A percentile compares a stretch with the other conserved stretches of the same genome.
These are phyloP conservation scores for Sarcophaga caerulescens DNA, from an alignment of 2,888 invertebrate species.

Conservation along the genomic window DNA sequence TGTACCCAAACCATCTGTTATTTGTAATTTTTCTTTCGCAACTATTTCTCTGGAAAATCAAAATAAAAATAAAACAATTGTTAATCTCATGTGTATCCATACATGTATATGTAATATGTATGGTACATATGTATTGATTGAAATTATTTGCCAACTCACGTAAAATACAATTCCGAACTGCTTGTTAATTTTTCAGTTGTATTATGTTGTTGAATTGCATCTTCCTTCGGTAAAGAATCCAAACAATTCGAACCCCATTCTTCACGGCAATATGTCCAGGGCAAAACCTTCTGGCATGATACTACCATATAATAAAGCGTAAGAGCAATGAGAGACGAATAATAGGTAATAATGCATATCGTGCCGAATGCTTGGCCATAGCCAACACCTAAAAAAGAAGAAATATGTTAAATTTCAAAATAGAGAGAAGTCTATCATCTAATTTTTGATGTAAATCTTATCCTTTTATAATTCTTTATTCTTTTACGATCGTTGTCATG, in stretches of 20 bases:
- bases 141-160: slow-evolving; percentile 80
- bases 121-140: too few species aligned
- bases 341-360: slow-evolving; percentile 87
- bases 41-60: slow-evolving; percentile 82
- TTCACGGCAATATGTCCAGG: slow-evolving; percentile 86
- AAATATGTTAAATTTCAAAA: background rate
- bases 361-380: slow-evolving; percentile 85
- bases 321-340: slow-evolving; percentile 88
- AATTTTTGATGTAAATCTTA: too few species aligned
- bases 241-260: slow-evolving; percentile 81
- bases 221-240: slow-evolving; percentile 72
- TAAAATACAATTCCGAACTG: slow-evolving; percentile 84
- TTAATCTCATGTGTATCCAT: too few species aligned
- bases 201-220: slow-evolving; percentile 29
- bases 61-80: background rate
- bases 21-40: slow-evolving; percentile 81
- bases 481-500: too few species aligned
- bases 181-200: slow-evolving; percentile 77
- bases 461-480: too few species aligned
- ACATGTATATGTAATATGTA: too few species aligned
- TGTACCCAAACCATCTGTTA: slow-evolving; percentile 80
- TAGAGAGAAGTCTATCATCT: too few species aligned
- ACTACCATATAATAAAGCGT: slow-evolving; percentile 88
- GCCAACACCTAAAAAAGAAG: slow-evolving; percentile 86
- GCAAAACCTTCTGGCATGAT: slow-evolving; percentile 86